phyloP scores from a whole-genome alignment of 2,888 invertebrate species.

The Sinhomidia bicolor region DNA sequence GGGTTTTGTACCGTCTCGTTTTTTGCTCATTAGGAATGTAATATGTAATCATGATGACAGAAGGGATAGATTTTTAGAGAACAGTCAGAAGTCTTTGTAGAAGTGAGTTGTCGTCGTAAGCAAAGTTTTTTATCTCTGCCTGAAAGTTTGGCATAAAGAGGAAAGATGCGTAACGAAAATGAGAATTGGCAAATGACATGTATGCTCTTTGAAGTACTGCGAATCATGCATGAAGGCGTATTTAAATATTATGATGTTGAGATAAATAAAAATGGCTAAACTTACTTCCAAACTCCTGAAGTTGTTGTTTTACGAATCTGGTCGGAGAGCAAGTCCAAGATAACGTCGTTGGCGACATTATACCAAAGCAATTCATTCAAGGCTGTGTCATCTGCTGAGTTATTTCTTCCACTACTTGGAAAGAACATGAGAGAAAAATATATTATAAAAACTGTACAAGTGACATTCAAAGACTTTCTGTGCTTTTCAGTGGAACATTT shows the following conservation, averaged over 20 bases:
- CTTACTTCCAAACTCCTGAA: conserved; percentile 81
- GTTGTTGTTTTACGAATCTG: conserved; percentile 81
- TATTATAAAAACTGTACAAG: neutral
- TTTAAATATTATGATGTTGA: neutral
- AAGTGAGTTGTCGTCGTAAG: neutral
- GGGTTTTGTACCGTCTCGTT: neutral
- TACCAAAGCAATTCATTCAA: conserved; percentile 81
- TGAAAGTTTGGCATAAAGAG: neutral
- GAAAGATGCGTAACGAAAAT: neutral
- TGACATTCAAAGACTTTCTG: no score
- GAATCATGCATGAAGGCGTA: neutral
- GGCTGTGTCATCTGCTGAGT: conserved; percentile 76
- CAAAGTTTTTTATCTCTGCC: neutral
- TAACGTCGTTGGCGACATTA: conserved; percentile 81
- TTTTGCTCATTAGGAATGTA: conserved; percentile 22
- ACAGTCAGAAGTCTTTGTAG: neutral
- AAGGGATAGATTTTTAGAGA: neutral
- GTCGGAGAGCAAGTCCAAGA: conserved; percentile 81
- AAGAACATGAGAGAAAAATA: neutral
- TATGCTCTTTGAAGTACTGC: neutral
- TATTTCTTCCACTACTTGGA: conserved; percentile 56
- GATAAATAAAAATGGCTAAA: neutral
- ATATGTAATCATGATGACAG: conserved; percentile 38
- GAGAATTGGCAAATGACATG: neutral
- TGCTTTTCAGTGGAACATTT: no score